Conservation (phyloP, 2,113 vertebrate genomes). For the Trogon melanurus region DNA sequence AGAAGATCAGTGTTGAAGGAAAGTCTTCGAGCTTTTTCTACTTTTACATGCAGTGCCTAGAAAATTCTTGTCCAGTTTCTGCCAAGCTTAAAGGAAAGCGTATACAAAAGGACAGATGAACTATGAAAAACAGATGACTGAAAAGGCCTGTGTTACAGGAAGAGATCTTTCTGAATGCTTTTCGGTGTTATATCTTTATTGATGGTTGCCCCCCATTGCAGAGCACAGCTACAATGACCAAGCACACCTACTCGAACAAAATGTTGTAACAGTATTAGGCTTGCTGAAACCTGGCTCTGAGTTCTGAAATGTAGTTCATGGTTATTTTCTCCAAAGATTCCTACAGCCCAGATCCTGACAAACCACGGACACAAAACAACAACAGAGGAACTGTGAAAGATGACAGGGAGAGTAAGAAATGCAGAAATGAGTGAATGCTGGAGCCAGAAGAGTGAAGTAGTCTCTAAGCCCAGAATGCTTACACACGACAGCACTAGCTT, state of each 20-base stretch:
- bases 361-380: neutral
- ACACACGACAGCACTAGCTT: neutral
- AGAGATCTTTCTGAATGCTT: neutral
- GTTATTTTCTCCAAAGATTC: neutral
- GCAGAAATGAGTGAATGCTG: neutral
- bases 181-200: neutral
- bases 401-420: neutral
- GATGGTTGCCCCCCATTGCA: neutral
- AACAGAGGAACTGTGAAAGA: neutral
- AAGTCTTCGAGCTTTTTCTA: neutral
- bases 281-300: neutral
- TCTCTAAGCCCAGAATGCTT: neutral
- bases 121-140: neutral
- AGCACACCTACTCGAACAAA: neutral
- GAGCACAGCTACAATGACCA: neutral
- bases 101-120: neutral
- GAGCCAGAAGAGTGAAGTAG: neutral
- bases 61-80: neutral
- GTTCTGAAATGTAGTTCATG: neutral
- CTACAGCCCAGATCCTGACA: neutral
- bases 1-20: neutral
- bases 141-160: neutral
- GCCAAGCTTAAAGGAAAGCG: neutral
- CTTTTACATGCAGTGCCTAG: neutral
- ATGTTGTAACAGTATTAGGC: neutral